Evolutionary conservation across 2,888 invertebrate genomes (phyloP).

Genomic region (Keiferia lycopersicella): DNA sequence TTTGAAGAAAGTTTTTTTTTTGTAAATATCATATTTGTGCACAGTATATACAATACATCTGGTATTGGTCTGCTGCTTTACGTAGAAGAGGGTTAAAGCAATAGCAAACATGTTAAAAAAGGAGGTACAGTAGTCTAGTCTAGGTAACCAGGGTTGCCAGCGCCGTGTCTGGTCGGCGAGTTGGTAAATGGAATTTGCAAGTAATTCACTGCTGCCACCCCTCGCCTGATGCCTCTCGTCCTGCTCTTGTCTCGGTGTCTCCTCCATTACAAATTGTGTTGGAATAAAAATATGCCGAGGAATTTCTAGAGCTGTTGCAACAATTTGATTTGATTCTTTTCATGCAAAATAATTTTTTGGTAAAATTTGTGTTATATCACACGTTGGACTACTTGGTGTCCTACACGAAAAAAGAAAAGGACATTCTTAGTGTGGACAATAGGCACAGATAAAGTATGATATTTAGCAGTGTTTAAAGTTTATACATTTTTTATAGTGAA

Average conservation of each 20-base stretch:
- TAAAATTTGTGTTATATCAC: neutral
- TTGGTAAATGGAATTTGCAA: slow-evolving; percentile 81
- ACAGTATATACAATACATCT: too few species aligned
- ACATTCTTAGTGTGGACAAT: too few species aligned
- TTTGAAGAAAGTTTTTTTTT: too few species aligned
- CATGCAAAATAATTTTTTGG: too few species aligned
- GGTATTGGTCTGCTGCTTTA: too few species aligned
- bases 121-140: neutral
- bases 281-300: slow-evolving; percentile 75
- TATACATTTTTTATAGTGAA: too few species aligned
- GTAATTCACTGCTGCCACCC: slow-evolving; percentile 67
- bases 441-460: too few species aligned
- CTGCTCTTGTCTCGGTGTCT: slow-evolving; percentile 79
- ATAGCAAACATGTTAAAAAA: too few species aligned
- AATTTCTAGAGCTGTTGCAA: slow-evolving; percentile 52
- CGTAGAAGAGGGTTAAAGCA: too few species aligned
- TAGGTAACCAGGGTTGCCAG: slow-evolving; percentile 47
- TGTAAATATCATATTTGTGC: too few species aligned
- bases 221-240: slow-evolving; percentile 46
- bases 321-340: too few species aligned
- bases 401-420: neutral
- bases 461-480: too few species aligned
- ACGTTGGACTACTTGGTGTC: neutral
- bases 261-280: slow-evolving; percentile 81
- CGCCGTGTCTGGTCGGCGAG: slow-evolving; percentile 69